Evolutionary conservation across 1,140 invertebrate genomes (phyloP).

Genomic region (Euura saliciscinereae): DNA sequence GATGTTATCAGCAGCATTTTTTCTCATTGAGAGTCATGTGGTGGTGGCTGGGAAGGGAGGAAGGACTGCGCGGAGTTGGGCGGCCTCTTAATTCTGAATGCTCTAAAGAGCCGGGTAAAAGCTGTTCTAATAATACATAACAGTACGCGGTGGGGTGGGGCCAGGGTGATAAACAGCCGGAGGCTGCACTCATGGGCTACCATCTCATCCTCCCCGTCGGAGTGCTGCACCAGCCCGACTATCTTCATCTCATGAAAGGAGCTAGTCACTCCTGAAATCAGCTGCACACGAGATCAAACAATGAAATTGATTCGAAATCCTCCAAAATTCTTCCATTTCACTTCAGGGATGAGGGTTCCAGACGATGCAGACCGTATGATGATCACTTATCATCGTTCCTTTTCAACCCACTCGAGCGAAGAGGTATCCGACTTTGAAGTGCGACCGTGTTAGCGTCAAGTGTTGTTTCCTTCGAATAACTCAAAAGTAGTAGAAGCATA

Average conservation of each 20-base stretch:
- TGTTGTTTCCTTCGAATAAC: neutral
- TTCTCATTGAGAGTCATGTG: neutral
- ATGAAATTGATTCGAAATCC: too few species aligned
- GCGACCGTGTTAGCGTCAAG: neutral
- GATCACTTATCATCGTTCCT: neutral
- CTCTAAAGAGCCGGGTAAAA: conserved; percentile 7
- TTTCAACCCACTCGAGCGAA: neutral
- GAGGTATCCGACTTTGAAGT: neutral
- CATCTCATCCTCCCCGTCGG: neutral
- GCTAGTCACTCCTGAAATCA: too few species aligned
- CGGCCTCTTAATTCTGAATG: neutral
- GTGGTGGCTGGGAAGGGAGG: neutral
- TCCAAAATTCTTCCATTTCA: neutral
- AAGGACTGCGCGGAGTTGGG: neutral
- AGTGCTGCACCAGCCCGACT: neutral
- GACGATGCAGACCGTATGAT: neutral
- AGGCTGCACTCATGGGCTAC: neutral
- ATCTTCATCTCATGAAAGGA: too few species aligned
- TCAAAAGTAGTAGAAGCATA: neutral
- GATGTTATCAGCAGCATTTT: neutral
- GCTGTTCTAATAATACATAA: neutral
- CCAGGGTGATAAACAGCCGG: conserved; percentile 4
- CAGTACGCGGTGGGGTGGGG: neutral
- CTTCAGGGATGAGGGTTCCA: neutral
- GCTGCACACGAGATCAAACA: too few species aligned